Evolutionary conservation across 2,797 vertebrate genomes (phyloP).

Genomic region (Gymnoscopelus microlampas): DNA sequence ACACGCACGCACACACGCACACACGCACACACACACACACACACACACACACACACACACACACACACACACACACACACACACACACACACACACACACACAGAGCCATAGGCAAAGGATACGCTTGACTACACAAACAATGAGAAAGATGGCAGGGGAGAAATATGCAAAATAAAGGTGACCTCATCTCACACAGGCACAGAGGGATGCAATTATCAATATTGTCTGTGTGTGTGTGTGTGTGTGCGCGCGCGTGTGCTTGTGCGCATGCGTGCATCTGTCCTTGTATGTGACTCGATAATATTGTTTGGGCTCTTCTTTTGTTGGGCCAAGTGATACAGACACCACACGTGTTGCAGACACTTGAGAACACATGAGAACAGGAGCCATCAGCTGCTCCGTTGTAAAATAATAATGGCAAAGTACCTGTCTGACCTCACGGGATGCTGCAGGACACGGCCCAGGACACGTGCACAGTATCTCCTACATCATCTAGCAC

Average conservation of each 20-base stretch:
- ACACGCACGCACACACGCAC: not conserved
- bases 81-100: conserved; percentile 19
- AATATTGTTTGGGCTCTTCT: conserved; percentile 13
- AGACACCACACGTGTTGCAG: conserved; percentile 53
- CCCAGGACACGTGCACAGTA: too few relatives aligned
- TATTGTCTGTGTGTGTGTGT: not conserved
- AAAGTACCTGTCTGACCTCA: too few relatives aligned
- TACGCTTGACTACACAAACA: not conserved
- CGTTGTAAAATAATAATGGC: too few relatives aligned
- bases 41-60: conserved; percentile 15
- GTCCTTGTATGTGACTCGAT: conserved; percentile 10
- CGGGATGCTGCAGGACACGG: too few relatives aligned
- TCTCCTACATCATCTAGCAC: too few relatives aligned
- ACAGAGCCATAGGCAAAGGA: conserved; percentile 4
- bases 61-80: conserved; percentile 8
- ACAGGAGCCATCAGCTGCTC: conserved; percentile 3
- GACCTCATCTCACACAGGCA: conserved; percentile 4
- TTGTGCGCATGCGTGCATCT: not conserved
- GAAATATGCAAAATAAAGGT: conserved; percentile 6
- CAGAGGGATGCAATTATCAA: conserved; percentile 2
- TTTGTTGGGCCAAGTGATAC: conserved; percentile 36
- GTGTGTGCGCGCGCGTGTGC: not conserved
- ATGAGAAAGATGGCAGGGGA: not conserved
- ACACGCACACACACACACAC: conserved; percentile 1
- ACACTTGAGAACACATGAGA: conserved; percentile 33